Percentiles rank a stretch among this genome's conserved stretches.
Evolutionary conservation across 2,888 invertebrate genomes (phyloP).

Genomic region (Fragum fragum): DNA sequence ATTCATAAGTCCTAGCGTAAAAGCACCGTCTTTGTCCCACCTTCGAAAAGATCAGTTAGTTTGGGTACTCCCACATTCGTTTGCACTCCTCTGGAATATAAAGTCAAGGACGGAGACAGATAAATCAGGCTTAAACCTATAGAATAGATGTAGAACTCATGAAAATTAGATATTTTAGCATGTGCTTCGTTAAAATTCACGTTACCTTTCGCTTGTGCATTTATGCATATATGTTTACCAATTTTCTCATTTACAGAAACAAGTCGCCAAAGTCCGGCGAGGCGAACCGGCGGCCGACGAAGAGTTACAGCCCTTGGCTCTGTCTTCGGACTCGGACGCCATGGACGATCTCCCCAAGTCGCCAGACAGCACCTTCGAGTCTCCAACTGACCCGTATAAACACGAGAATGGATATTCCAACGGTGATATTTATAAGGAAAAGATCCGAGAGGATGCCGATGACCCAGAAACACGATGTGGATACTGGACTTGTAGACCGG

Average conservation of each 20-base stretch:
- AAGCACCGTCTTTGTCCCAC: too few species aligned
- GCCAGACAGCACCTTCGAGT: constrained; percentile 34
- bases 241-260: constrained; percentile 3
- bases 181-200: too few species aligned
- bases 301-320: constrained; percentile 62
- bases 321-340: constrained; percentile 52
- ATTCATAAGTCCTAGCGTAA: too few species aligned
- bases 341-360: constrained; percentile 28
- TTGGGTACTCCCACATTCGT: too few species aligned
- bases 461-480: constrained; percentile 74
- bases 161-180: too few species aligned
- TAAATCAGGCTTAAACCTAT: too few species aligned
- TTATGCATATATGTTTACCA: too few species aligned
- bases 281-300: constrained; percentile 49
- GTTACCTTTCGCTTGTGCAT: too few species aligned
- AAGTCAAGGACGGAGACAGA: too few species aligned
- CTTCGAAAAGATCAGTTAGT: too few species aligned
- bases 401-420: constrained; percentile 36
- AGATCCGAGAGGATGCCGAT: constrained; percentile 29
- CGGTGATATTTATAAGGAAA: constrained; percentile 56
- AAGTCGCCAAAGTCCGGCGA: constrained; percentile 29
- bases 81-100: too few species aligned
- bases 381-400: constrained; percentile 26
- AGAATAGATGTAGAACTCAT: too few species aligned
- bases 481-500: constrained; percentile 73